Evolutionary conservation across 2,113 vertebrate species (phyloP), one percentile per base, ranked within the genome.

Genomic region (Cyrtonyx montezumae): DNA sequence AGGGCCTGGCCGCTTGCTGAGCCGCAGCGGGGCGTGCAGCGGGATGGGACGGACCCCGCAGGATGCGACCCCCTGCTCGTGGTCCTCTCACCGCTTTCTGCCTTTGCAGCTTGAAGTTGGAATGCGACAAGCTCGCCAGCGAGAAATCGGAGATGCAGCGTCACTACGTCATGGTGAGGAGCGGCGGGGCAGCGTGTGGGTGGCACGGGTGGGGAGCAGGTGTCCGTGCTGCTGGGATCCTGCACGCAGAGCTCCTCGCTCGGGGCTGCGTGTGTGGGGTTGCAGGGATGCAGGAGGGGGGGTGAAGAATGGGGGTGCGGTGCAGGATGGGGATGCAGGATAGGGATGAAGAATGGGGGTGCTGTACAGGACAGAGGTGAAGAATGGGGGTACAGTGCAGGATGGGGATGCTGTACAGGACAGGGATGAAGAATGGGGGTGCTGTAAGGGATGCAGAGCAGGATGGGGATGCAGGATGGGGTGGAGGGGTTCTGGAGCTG

Each of bases 121-220:
- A 99, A 94, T 99, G 99, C 87, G 99, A 99, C 97, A 99, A 99
- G 93, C 98, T 99, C 93, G 99, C 99, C 80, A 99, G 99, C 6
- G 99, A 99, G 97, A 99, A 99, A 97, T 99, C 99, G 0, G 99
- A 99, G 98, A 99, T 99, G 99, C 99, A 99, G 94, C 98, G 99
- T 95, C 99, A 99, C 96, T 99, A 99, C 42, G 99, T 99, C 97
- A 99, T 99, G 99, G 99, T 99, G 94, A 97, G 98, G 93, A 45
- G 30, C 1, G 15, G n/a, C 21, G 13, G 3, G 3, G 40, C 45
- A 46, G 53, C 0, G 1, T 1, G 61, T 56, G 85, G 77, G 68
- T 36, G 53, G 53, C 1, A 2, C 0, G 16, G 42, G 43, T 10
- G 81, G 8, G 5, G n/a, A 90, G 83, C 83, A 56, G 86, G 61